Percentiles rank a stretch among this genome's conserved stretches.
These are phyloP conservation scores for Coecobrya sp. DNA, from an alignment of 2,888 invertebrate species.

Conservation along the genomic window DNA sequence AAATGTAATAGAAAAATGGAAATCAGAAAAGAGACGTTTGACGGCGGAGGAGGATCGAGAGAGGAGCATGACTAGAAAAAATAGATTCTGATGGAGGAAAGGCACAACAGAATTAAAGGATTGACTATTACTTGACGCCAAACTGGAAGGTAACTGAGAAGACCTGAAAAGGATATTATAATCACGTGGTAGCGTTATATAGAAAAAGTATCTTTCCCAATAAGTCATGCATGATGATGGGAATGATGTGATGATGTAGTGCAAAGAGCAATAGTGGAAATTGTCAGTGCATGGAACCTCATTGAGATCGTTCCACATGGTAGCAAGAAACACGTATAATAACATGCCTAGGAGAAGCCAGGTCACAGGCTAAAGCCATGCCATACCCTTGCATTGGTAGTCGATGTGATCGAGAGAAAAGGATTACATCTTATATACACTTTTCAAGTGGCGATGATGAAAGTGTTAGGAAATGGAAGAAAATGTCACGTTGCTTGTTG, in stretches of 20 bases:
- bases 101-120: slow-evolving; percentile 53
- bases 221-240: neutral
- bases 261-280: neutral
- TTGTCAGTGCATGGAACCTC: too few species aligned
- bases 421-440: neutral
- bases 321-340: neutral
- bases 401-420: neutral
- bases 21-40: slow-evolving; percentile 1
- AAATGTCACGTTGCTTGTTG: neutral
- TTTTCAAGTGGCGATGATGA: neutral
- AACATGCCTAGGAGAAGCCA: neutral
- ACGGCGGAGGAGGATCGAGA: neutral
- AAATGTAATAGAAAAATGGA: neutral
- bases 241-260: neutral
- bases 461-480: neutral
- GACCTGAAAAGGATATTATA: slow-evolving; percentile 10
- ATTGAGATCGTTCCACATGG: neutral
- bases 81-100: slow-evolving; percentile 6
- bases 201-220: slow-evolving; percentile 27
- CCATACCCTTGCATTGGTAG: neutral
- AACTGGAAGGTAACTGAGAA: neutral
- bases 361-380: slow-evolving; percentile 8
- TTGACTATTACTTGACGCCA: slow-evolving; percentile 21
- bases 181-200: neutral
- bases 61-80: neutral